A percentile compares a stretch with the other conserved stretches of the same genome.
These are phyloP conservation scores for Otolemur crassicaudatus DNA, from an alignment of 2,797 vertebrate species.

Conservation along the genomic window DNA sequence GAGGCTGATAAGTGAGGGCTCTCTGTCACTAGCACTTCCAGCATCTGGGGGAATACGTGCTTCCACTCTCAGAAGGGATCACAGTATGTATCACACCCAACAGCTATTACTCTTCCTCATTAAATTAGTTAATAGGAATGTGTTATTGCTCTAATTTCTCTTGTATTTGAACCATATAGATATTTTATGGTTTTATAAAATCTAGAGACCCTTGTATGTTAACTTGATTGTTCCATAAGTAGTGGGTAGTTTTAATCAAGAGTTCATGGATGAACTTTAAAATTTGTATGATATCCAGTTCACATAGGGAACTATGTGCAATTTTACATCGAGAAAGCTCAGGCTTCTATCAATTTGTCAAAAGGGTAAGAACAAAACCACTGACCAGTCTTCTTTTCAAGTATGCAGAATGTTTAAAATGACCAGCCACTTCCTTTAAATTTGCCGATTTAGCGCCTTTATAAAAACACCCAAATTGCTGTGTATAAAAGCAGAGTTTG, in stretches of 20 bases:
- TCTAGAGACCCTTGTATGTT: background rate
- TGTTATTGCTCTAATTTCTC: background rate
- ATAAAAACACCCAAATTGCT: background rate
- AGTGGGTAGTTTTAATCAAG: background rate
- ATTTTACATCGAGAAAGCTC: background rate
- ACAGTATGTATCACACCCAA: background rate
- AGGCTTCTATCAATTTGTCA: background rate
- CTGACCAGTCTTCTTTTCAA: conserved; percentile 23
- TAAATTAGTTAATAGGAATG: background rate
- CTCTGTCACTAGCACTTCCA: background rate
- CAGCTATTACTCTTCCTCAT: background rate
- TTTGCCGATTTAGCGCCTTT: background rate
- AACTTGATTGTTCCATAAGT: background rate
- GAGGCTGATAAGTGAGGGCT: background rate
- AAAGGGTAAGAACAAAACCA: background rate
- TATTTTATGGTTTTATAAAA: background rate
- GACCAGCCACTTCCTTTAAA: background rate
- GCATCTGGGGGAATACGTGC: background rate
- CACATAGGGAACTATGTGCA: background rate
- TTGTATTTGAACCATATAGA: background rate
- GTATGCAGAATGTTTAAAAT: background rate
- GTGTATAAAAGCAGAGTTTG: background rate
- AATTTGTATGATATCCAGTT: background rate
- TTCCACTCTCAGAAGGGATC: background rate
- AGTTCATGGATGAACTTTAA: background rate